Evolutionary conservation across 2,113 vertebrate species (phyloP).

Genomic region (Colinus virginianus): DNA sequence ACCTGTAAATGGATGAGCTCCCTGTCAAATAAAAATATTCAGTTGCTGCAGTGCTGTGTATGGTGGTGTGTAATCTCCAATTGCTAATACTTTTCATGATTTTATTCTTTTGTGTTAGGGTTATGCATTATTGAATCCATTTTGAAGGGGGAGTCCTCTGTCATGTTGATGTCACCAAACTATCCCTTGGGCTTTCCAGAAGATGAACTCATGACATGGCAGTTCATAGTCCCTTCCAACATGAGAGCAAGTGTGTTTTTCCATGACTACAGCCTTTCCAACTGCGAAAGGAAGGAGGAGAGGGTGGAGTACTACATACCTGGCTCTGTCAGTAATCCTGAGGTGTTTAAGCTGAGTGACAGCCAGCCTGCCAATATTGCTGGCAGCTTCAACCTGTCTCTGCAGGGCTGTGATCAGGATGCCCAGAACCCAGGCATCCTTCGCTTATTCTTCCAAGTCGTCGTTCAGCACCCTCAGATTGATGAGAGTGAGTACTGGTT

Average conservation of each 20-base stretch:
- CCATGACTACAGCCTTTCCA: constrained; percentile 77
- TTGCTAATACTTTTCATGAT: background rate
- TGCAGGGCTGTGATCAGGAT: constrained; percentile 88
- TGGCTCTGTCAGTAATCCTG: constrained; percentile 39
- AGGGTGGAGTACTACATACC: constrained; percentile 81
- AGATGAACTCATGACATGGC: constrained; percentile 86
- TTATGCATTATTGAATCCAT: constrained; percentile 83
- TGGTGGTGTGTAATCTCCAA: background rate
- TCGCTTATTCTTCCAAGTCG: constrained; percentile 81
- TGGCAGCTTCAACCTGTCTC: constrained; percentile 86
- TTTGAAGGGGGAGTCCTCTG: constrained; percentile 79
- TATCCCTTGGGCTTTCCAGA: constrained; percentile 82
- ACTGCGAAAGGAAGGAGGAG: constrained; percentile 81
- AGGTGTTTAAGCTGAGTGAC: constrained; percentile 74
- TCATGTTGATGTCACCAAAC: constrained; percentile 85
- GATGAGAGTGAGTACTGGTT: constrained; percentile 76
- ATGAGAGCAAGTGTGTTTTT: constrained; percentile 87
- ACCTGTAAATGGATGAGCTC: background rate
- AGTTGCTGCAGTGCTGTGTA: background rate
- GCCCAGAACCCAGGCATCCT: constrained; percentile 73
- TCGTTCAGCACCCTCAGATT: constrained; percentile 71
- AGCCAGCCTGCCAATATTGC: constrained; percentile 83
- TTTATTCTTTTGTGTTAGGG: constrained; percentile 40
- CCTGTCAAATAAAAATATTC: background rate
- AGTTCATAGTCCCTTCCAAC: constrained; percentile 82